phyloP scores from a whole-genome alignment of 1,140 invertebrate species.

The Micrasema minimum region DNA sequence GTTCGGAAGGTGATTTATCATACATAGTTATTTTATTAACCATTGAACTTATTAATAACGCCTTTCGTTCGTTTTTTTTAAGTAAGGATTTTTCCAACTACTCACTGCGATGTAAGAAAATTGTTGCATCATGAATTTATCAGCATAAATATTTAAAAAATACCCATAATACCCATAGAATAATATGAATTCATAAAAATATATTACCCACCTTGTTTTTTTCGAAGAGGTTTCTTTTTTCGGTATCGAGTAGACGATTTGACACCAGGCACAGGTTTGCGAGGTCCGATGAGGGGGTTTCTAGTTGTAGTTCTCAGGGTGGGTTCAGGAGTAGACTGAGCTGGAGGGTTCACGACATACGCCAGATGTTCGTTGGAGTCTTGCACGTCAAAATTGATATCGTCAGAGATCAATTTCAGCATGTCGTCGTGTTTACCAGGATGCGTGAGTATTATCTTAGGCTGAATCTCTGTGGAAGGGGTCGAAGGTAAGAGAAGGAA shows the following conservation, averaged over 20 bases:
- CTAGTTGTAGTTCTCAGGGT: constrained; percentile 29
- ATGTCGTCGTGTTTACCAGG: constrained; percentile 49
- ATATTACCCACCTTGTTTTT: constrained; percentile 50
- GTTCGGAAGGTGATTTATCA: no score
- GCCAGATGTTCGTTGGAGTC: constrained; percentile 48
- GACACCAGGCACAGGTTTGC: not conserved
- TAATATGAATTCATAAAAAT: no score
- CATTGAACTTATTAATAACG: no score
- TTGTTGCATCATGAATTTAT: no score
- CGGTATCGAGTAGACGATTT: constrained; percentile 32
- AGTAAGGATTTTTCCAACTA: no score
- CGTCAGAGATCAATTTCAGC: constrained; percentile 50
- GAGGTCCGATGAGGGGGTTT: constrained; percentile 27
- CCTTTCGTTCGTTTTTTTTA: no score
- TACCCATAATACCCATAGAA: no score
- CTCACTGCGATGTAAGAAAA: no score
- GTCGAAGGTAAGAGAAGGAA: constrained; percentile 39
- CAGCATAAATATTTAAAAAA: no score
- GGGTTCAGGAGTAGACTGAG: constrained; percentile 5
- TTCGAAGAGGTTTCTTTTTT: constrained; percentile 49
- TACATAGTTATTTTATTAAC: no score
- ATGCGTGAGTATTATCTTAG: constrained; percentile 30
- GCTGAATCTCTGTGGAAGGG: constrained; percentile 29
- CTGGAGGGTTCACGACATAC: constrained; percentile 39
- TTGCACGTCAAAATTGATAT: constrained; percentile 50